These are phyloP conservation scores for Nettapus auritus DNA, from an alignment of 2,113 vertebrate species.

Conservation along the genomic window DNA sequence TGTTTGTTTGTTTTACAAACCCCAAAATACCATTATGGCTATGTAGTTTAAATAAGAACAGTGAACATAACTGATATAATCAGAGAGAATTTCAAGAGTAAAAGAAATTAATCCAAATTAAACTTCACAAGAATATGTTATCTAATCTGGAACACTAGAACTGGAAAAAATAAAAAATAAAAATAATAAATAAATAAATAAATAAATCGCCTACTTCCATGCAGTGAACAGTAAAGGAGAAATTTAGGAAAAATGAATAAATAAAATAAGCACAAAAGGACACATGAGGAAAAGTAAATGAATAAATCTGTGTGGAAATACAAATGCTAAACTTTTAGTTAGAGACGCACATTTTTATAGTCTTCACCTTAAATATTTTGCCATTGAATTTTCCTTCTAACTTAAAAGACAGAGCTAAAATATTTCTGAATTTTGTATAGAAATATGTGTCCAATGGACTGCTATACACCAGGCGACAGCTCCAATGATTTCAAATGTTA, in stretches of 20 bases:
- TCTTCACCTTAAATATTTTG: neutral
- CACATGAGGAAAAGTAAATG: neutral
- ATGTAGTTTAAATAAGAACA: neutral
- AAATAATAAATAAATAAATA: too few relatives aligned
- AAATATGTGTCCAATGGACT: neutral
- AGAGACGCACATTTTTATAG: neutral
- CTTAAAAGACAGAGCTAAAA: neutral
- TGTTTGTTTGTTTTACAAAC: neutral
- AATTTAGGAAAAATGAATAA: neutral
- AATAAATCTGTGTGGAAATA: neutral
- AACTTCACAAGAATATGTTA: neutral
- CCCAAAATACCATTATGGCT: neutral
- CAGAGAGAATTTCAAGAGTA: neutral
- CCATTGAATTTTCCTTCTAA: neutral
- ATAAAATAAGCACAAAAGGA: neutral
- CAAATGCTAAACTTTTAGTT: neutral
- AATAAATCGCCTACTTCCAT: too few relatives aligned
- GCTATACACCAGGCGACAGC: neutral
- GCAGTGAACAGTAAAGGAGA: neutral
- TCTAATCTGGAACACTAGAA: neutral
- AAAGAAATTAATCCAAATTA: neutral
- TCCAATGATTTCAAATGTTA: constrained; percentile 3
- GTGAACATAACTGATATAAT: neutral
- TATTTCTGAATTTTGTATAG: neutral
- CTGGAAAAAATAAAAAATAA: too few relatives aligned